Conservation (phyloP, 2,888 invertebrate genomes). For the Lamellibrachia columna region DNA sequence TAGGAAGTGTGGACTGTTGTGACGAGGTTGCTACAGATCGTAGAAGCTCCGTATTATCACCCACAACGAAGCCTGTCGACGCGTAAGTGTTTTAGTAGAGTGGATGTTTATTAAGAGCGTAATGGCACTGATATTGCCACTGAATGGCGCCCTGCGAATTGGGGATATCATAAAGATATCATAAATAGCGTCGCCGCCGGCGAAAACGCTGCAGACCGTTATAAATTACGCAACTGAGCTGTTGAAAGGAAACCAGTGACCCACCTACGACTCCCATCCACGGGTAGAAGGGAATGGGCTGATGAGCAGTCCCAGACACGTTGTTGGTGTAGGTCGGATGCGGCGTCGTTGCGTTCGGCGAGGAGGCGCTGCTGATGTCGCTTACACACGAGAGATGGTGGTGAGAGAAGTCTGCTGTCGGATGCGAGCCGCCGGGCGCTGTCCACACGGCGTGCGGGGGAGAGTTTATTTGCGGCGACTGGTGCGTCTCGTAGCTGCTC, state of each 20-base stretch:
- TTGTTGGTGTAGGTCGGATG: conserved; percentile 27
- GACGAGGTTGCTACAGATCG: not conserved
- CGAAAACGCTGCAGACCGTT: not conserved
- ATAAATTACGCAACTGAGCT: not conserved
- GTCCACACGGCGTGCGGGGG: conserved; percentile 20
- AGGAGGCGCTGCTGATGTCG: conserved; percentile 13
- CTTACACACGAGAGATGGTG: not conserved
- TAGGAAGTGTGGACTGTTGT: not conserved
- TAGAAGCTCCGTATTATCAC: not conserved
- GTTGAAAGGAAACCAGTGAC: conserved; percentile 19
- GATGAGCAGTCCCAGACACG: conserved; percentile 22
- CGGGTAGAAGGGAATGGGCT: conserved; percentile 35
- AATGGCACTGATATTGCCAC: not conserved
- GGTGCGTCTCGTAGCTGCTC: conserved; percentile 31
- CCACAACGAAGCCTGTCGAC: conserved; percentile 10
- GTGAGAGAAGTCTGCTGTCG: conserved; percentile 26
- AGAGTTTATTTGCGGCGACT: not conserved
- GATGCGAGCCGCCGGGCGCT: conserved; percentile 24
- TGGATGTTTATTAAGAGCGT: conserved; percentile 5
- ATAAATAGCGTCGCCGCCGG: conserved; percentile 12
- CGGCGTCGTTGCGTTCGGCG: conserved; percentile 23
- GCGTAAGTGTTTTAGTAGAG: conserved; percentile 12
- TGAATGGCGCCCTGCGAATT: not conserved
- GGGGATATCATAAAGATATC: conserved; percentile 10
- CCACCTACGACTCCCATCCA: conserved; percentile 37